phyloP scores from a whole-genome alignment of 2,888 invertebrate genomes.

The Sinopyrophorus schimmeli region DNA sequence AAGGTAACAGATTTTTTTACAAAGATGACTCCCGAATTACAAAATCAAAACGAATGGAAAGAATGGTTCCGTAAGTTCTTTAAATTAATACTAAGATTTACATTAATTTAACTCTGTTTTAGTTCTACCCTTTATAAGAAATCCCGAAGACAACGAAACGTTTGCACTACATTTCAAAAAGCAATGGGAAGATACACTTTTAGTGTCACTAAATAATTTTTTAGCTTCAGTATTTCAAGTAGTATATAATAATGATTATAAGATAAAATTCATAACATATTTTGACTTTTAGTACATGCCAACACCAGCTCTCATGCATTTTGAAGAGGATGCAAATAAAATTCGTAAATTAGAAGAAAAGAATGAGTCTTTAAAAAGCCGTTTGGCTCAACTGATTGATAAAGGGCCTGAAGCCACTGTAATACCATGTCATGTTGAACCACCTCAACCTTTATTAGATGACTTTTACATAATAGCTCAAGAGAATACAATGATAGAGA shows the following conservation, averaged over 20 bases:
- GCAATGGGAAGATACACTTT: slow-evolving; percentile 93
- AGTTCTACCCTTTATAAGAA: slow-evolving; percentile 91
- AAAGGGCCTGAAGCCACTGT: slow-evolving; percentile 52
- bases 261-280: slow-evolving; percentile 1
- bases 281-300: slow-evolving; percentile 73
- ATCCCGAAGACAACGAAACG: slow-evolving; percentile 86
- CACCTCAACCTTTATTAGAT: slow-evolving; percentile 81
- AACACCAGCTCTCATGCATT: slow-evolving; percentile 80
- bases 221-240: slow-evolving; percentile 84
- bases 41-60: slow-evolving; percentile 90
- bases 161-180: slow-evolving; percentile 89
- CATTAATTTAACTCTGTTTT: slow-evolving; percentile 44
- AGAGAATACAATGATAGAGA: slow-evolving; percentile 63
- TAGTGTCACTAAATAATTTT: slow-evolving; percentile 90
- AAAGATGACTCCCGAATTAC: slow-evolving; percentile 84
- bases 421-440: slow-evolving; percentile 67
- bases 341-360: slow-evolving; percentile 84
- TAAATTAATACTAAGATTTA: slow-evolving; percentile 19
- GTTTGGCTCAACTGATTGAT: slow-evolving; percentile 59
- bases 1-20: slow-evolving; percentile 88
- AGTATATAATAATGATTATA: slow-evolving; percentile 33
- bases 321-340: slow-evolving; percentile 81
- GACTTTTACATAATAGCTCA: slow-evolving; percentile 90
- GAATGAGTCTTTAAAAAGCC: slow-evolving; percentile 69
- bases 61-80: slow-evolving; percentile 94